Evolutionary conservation across 2,888 invertebrate species (phyloP).

Genomic region (Diloba caeruleocephala): DNA sequence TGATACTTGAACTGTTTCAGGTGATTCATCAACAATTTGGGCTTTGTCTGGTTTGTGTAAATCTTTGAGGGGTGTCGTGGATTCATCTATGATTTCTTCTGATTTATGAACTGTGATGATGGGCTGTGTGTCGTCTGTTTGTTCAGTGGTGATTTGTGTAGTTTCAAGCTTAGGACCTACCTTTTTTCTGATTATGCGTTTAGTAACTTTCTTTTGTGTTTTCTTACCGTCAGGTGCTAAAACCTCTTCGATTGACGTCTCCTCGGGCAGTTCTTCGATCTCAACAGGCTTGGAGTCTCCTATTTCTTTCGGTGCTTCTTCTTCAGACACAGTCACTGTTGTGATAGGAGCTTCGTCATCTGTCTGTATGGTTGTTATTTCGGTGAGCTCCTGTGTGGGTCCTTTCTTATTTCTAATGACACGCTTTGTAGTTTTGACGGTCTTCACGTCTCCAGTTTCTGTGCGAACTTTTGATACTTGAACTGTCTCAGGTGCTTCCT

Average conservation of each 20-base stretch:
- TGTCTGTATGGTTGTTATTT: slow-evolving; percentile 51
- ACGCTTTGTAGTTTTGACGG: slow-evolving; percentile 56
- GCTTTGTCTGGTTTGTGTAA: slow-evolving; percentile 51
- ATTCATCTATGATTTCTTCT: slow-evolving; percentile 59
- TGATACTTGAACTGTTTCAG: slow-evolving; percentile 39
- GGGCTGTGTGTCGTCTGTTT: slow-evolving; percentile 51
- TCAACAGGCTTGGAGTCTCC: slow-evolving; percentile 38
- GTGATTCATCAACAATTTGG: slow-evolving; percentile 55
- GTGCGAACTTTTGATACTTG: slow-evolving; percentile 18
- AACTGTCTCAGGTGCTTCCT: slow-evolving; percentile 12
- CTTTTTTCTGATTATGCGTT: slow-evolving; percentile 32
- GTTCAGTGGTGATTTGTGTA: slow-evolving; percentile 49
- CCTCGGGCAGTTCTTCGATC: slow-evolving; percentile 57
- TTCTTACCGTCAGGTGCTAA: slow-evolving; percentile 60
- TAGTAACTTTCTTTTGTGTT: slow-evolving; percentile 49
- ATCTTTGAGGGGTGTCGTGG: slow-evolving; percentile 36
- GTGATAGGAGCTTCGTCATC: slow-evolving; percentile 39
- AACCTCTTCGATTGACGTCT: slow-evolving; percentile 44
- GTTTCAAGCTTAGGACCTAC: slow-evolving; percentile 63
- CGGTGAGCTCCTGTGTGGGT: slow-evolving; percentile 33
- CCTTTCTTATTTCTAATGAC: slow-evolving; percentile 57
- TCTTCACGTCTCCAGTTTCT: slow-evolving; percentile 60
- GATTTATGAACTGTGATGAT: slow-evolving; percentile 52
- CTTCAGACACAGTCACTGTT: slow-evolving; percentile 24
- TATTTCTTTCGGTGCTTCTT: slow-evolving; percentile 20